A percentile compares a stretch with the other conserved stretches of the same genome.
phyloP scores from a whole-genome alignment of 2,797 vertebrate species.

The Myripristis jacobus region DNA sequence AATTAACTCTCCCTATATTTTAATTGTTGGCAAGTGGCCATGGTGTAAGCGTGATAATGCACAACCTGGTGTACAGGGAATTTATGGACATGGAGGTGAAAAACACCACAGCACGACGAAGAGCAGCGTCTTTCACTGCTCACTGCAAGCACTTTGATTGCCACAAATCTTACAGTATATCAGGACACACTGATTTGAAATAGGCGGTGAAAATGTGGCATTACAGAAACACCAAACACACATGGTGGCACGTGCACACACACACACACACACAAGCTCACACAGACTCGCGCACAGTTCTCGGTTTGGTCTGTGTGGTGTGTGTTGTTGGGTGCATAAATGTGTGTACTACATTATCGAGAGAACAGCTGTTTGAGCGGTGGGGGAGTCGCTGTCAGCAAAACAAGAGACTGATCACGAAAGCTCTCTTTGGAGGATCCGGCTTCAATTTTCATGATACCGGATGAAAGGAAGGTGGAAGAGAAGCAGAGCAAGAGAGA shows the following conservation, averaged over 20 bases:
- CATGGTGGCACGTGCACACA: too few relatives aligned
- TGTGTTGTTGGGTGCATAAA: slow-evolving; percentile 41
- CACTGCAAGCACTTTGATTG: neutral
- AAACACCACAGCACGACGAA: too few relatives aligned
- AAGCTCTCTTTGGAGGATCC: slow-evolving; percentile 3
- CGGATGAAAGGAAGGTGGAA: slow-evolving; percentile 32
- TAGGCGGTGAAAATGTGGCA: too few relatives aligned
- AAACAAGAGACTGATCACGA: slow-evolving; percentile 49
- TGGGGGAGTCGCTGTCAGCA: slow-evolving; percentile 52
- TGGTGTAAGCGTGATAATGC: too few relatives aligned
- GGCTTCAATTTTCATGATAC: slow-evolving; percentile 24
- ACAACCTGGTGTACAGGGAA: too few relatives aligned
- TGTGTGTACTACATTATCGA: slow-evolving; percentile 18
- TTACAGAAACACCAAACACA: neutral
- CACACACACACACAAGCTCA: too few relatives aligned
- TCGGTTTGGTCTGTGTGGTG: slow-evolving; percentile 21
- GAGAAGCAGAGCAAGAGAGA: slow-evolving; percentile 12
- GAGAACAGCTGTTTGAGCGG: slow-evolving; percentile 54
- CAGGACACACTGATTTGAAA: neutral
- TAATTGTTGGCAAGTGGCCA: too few relatives aligned
- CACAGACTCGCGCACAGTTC: too few relatives aligned
- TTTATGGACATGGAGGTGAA: too few relatives aligned
- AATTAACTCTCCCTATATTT: too few relatives aligned
- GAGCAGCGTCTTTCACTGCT: too few relatives aligned
- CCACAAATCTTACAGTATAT: slow-evolving; percentile 21